Evolutionary conservation across 2,113 vertebrate genomes (phyloP), one percentile per base, ranked within the genome.

Genomic region (Vulpes vulpes): DNA sequence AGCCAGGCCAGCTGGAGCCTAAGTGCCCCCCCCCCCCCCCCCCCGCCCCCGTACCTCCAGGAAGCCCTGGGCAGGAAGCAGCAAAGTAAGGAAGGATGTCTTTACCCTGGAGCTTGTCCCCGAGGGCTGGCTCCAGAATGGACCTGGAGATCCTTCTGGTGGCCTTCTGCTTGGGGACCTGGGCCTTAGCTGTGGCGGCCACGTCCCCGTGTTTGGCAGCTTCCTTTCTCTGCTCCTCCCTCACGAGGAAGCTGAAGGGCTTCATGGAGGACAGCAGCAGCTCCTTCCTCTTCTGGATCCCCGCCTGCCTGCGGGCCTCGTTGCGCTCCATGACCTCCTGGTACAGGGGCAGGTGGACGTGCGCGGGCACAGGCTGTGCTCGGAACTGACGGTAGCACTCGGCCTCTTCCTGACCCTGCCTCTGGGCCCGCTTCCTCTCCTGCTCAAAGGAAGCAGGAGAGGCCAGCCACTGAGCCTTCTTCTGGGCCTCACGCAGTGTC

Each of bases 311-410:
- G 95, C 98, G 98, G 60, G 98, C 98, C 96, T 99, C 99, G 15
- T 97, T 99, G 94, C 97, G 97, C 92, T 99, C 98, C 98, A 99
- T 97, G 94, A 99, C 98, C 94, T 99, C 98, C 64, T 98, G 97
- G 97, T 99, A 99, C 90, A 99, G 99, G 16, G 99, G 98, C 76
- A 99, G 98, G 96, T 97, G 98, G 92, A 99, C 98, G 0, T 99
- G 99, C 6, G 98, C 98, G 0, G 99, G 99, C 67, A 99, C 99
- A 5, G 99, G 99, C 32, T 98, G 98, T 20, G 99, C 99, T 74
- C 98, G 98, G 98, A 99, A 99, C 97, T 99, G 99, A 97, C 99
- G 99, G 97, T 99, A 99, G 97, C 99, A 99, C 98, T 99, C 99
- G 0, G 98, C 99, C 95, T 99, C 99, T 0, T 99, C 99, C 62